Base-by-base conservation (phyloP, 2,113 vertebrate genomes). In the Perognathus longimembris region DNA sequence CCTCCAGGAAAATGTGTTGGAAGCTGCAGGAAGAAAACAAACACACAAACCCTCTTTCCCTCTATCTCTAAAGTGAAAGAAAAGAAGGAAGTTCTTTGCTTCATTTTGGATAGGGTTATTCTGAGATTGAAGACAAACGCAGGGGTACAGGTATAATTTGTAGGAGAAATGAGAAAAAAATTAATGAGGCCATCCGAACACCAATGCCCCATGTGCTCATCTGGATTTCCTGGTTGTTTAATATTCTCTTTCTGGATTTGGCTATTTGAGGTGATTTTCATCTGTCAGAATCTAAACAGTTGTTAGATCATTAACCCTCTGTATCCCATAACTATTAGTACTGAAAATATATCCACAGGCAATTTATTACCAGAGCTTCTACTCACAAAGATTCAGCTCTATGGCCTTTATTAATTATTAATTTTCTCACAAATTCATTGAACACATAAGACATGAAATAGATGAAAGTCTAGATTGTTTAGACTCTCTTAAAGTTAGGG, bases 201-300 rank as follows among this genome's bases (percentile, higher is more conserved):
- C 36, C 32, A 34, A 54, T 1, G 5, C 2, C 24, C 61, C 40
- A 86, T 69, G n/a, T 30, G 75, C 24, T 3, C 7, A 26, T 18
- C 36, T 40, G 64, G 54, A 76, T 89, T 70, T 70, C 45, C 21
- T 38, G 15, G 30, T 71, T 79, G 45, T 75, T 21, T 40, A 40
- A 42, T 22, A 26, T 70, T 67, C 30, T 40, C 34, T 61, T 64
- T n/a, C 36, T 81, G 7, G 28, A 34, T 94, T 67, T 20, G 10
- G 30, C 10, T 82, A 77, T 8, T 45, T 76, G 61, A 64, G 14
- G 70, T 70, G 3, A 69, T 66, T 89, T 81, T 59, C 30, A n/a
- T 86, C 5, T 30, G 6, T 81, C 63, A 88, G 73, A 76, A 91
- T 71, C 6, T 79, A 57, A 92, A 86, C 7, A 87, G 24, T 63